Evolutionary conservation across 2,113 vertebrate species (phyloP).

Genomic region (Aldabrachelys gigantea): DNA sequence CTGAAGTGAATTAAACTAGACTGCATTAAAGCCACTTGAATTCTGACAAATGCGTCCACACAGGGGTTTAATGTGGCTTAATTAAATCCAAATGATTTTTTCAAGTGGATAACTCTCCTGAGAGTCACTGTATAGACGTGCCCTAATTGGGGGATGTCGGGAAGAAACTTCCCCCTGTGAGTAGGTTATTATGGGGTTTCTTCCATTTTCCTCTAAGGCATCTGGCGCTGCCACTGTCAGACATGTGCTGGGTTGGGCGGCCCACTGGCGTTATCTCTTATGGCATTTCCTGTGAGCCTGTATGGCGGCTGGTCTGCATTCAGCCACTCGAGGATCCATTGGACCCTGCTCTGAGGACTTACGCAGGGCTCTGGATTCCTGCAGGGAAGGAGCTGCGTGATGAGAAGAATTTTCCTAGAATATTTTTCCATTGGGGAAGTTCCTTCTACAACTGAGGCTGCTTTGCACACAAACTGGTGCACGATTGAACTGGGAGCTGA

Average conservation of each 20-base stretch:
- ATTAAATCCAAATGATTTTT: neutral
- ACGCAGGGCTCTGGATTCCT: neutral
- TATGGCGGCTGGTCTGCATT: neutral
- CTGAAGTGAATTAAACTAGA: neutral
- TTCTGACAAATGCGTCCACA: neutral
- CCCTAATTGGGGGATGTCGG: neutral
- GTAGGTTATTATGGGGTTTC: neutral
- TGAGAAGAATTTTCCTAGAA: neutral
- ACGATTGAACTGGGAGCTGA: neutral
- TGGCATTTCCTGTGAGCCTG: neutral
- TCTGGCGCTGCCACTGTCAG: neutral
- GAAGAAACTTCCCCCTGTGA: neutral
- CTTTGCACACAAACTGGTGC: neutral
- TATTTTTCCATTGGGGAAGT: neutral
- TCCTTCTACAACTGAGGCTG: neutral
- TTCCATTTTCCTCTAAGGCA: neutral
- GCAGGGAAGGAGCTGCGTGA: neutral
- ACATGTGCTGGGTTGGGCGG: neutral
- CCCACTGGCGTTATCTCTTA: neutral
- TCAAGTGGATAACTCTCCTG: neutral
- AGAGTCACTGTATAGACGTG: neutral
- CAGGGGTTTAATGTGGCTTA: neutral
- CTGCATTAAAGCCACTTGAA: neutral
- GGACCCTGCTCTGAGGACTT: neutral
- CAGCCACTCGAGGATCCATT: neutral